Conservation (phyloP, 92 coral and sea anemone species). For the Virgularia gustaviana region DNA sequence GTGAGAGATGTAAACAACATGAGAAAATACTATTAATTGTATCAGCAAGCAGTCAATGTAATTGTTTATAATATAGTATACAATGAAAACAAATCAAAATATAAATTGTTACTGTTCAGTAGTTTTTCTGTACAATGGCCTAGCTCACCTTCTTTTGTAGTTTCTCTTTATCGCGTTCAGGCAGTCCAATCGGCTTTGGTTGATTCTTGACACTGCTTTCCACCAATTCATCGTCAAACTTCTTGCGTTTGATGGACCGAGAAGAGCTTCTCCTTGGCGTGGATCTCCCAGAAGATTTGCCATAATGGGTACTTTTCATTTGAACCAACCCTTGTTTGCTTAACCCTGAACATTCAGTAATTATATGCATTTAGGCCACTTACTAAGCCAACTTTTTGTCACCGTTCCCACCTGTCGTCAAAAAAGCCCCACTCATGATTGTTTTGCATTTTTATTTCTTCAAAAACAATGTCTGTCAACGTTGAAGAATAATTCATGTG, state of each 20-base stretch:
- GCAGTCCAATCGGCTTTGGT: slow-evolving; percentile 12
- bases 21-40: too few species aligned
- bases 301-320: slow-evolving; percentile 25
- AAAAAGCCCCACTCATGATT: too few species aligned
- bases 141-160: slow-evolving; percentile 16
- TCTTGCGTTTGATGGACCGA: slow-evolving; percentile 89
- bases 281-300: slow-evolving; percentile 29
- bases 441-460: too few species aligned
- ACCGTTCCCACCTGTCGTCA: too few species aligned
- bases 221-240: slow-evolving; percentile 98
- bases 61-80: too few species aligned
- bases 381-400: too few species aligned
- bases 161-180: slow-evolving; percentile 39
- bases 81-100: too few species aligned
- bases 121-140: background rate
- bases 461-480: too few species aligned
- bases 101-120: too few species aligned
- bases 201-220: slow-evolving; percentile 90
- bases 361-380: background rate
- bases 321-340: slow-evolving; percentile 13
- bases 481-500: too few species aligned
- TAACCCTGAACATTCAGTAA: background rate
- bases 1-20: too few species aligned
- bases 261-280: slow-evolving; percentile 98
- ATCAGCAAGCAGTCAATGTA: slow-evolving; percentile 11